phyloP scores from a whole-genome alignment of 2,888 invertebrate genomes.

The Netelia fuscicornis region DNA sequence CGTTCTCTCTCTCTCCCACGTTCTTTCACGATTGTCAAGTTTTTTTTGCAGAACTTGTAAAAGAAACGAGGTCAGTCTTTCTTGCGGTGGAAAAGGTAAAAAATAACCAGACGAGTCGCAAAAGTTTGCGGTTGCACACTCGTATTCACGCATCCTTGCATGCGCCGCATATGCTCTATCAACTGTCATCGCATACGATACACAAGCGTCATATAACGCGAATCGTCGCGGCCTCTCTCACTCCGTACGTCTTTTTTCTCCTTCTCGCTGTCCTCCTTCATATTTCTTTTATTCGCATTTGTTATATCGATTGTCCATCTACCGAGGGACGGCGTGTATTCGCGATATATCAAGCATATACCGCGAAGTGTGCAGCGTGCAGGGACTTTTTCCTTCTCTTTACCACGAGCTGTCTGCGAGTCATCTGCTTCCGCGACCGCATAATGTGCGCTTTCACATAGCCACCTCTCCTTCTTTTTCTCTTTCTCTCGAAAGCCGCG shows the following conservation, averaged over 20 bases:
- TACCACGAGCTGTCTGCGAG: slow-evolving; percentile 74
- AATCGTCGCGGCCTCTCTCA: slow-evolving; percentile 49
- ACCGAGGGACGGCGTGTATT: slow-evolving; percentile 42
- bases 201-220: slow-evolving; percentile 41
- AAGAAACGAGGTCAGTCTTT: slow-evolving; percentile 65
- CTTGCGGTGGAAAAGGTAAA: neutral
- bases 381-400: slow-evolving; percentile 46
- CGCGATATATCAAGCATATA: slow-evolving; percentile 59
- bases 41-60: slow-evolving; percentile 41
- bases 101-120: slow-evolving; percentile 33
- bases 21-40: neutral
- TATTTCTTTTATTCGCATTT: slow-evolving; percentile 60
- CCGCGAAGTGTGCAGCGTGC: slow-evolving; percentile 37
- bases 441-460: slow-evolving; percentile 61
- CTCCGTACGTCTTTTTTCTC: neutral
- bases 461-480: neutral
- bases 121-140: slow-evolving; percentile 66
- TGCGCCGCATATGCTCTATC: slow-evolving; percentile 29
- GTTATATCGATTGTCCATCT: slow-evolving; percentile 62
- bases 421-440: slow-evolving; percentile 67
- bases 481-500: slow-evolving; percentile 29
- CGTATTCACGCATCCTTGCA: slow-evolving; percentile 46
- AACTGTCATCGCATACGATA: slow-evolving; percentile 60
- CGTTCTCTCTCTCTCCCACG: neutral
- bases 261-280: slow-evolving; percentile 42